Evolutionary conservation across 2,888 invertebrate species (phyloP).

Genomic region (Ichneumoninae sp.): DNA sequence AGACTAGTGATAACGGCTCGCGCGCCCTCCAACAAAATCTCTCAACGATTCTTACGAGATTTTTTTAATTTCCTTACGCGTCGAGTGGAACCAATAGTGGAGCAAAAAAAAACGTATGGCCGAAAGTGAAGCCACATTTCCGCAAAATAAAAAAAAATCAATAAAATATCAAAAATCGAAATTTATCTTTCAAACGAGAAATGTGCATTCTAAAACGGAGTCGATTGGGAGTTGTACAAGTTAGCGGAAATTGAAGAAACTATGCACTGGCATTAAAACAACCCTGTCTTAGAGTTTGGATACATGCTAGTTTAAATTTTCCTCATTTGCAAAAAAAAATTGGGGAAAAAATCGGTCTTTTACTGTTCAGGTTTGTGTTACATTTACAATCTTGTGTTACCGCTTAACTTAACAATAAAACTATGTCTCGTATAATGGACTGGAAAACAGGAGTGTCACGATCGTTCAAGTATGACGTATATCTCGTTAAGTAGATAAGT

Average conservation of each 20-base stretch:
- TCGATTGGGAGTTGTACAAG: background rate
- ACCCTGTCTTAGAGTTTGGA: too few species aligned
- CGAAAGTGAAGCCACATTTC: background rate
- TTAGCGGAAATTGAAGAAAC: background rate
- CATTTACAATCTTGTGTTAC: background rate
- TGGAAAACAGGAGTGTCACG: conserved; percentile 43
- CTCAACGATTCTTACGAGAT: conserved; percentile 4
- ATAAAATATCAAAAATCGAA: too few species aligned
- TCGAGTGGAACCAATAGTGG: background rate
- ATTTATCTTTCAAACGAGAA: background rate
- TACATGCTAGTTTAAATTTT: background rate
- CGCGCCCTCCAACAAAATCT: background rate
- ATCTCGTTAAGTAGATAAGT: conserved; percentile 63
- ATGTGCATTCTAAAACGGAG: background rate
- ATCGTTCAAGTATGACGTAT: conserved; percentile 34
- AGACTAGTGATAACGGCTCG: conserved; percentile 3
- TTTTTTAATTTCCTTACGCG: background rate
- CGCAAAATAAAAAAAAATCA: background rate
- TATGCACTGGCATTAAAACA: background rate
- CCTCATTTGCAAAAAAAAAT: too few species aligned
- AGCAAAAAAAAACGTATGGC: background rate
- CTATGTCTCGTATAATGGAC: background rate
- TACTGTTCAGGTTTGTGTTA: background rate
- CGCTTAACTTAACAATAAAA: background rate
- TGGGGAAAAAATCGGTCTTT: too few species aligned